Conservation (phyloP, 2,888 invertebrate genomes). For the Leptodirus hochenwartii region DNA sequence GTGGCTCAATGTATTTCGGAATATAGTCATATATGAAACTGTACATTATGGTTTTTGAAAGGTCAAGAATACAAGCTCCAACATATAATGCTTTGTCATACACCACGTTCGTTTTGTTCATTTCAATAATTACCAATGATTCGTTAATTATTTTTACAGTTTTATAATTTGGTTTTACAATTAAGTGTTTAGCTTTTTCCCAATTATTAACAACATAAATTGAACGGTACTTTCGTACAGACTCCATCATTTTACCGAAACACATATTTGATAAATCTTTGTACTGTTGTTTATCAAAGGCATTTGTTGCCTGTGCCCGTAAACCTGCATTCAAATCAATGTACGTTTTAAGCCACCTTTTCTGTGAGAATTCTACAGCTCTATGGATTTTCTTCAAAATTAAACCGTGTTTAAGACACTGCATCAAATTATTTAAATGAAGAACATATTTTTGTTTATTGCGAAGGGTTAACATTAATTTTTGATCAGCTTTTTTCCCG, state of each 20-base stretch:
- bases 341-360: conserved; percentile 4
- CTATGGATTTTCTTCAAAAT: conserved; percentile 8
- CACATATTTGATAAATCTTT: no score
- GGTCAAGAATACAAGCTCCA: no score
- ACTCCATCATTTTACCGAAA: no score
- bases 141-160: conserved; percentile 2
- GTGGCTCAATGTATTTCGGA: conserved; percentile 15
- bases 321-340: conserved; percentile 4
- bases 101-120: conserved; percentile 1
- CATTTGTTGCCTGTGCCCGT: conserved; percentile 1
- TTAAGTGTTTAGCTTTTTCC: no score
- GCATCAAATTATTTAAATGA: conserved; percentile 1
- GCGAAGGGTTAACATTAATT: conserved; percentile 3
- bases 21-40: no score
- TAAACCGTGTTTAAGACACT: conserved; percentile 5
- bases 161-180: conserved; percentile 5
- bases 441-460: conserved; percentile 5
- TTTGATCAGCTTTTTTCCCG: no score
- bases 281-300: conserved; percentile 2
- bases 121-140: conserved; percentile 1
- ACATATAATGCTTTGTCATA: no score
- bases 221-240: conserved; percentile 3
- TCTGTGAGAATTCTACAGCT: conserved; percentile 7
- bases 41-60: no score
- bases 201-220: conserved; percentile 2